phyloP scores from a whole-genome alignment of 2,113 vertebrate species.

The Fregata magnificens region DNA sequence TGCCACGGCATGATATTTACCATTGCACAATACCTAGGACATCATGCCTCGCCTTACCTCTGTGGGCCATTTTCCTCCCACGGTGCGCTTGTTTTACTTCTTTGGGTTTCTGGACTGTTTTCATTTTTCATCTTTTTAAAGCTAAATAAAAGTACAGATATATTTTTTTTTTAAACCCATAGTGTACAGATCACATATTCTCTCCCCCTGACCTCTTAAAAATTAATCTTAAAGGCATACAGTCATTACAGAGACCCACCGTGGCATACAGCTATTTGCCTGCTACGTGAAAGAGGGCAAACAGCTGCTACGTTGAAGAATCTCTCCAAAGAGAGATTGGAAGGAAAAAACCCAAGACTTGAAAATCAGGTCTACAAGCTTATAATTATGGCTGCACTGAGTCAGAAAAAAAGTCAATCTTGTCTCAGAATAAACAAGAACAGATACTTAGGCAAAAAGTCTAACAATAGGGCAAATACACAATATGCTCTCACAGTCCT shows the following conservation, averaged over 20 bases:
- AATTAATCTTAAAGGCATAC: background rate
- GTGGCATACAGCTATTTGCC: background rate
- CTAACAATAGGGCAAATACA: background rate
- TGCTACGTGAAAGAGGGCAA: background rate
- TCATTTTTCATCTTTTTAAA: constrained; percentile 82
- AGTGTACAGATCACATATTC: background rate
- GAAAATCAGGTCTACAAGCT: background rate
- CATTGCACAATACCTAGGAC: background rate
- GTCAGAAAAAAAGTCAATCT: background rate
- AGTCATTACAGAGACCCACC: background rate
- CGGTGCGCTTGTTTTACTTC: constrained; percentile 75
- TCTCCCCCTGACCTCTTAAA: background rate
- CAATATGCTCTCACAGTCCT: background rate
- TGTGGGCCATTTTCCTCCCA: constrained; percentile 85
- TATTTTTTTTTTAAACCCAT: background rate
- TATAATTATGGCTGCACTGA: background rate
- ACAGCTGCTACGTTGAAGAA: background rate
- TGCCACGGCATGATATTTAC: background rate
- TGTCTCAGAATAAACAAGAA: background rate
- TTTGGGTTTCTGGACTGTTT: constrained; percentile 74
- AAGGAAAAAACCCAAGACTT: fast-evolving
- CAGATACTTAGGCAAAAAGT: background rate
- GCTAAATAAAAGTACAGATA: constrained; percentile 58
- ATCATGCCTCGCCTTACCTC: constrained; percentile 71
- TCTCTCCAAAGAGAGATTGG: background rate